Evolutionary conservation across 1,140 invertebrate species (phyloP).

Genomic region (Drosophila athabasca): DNA sequence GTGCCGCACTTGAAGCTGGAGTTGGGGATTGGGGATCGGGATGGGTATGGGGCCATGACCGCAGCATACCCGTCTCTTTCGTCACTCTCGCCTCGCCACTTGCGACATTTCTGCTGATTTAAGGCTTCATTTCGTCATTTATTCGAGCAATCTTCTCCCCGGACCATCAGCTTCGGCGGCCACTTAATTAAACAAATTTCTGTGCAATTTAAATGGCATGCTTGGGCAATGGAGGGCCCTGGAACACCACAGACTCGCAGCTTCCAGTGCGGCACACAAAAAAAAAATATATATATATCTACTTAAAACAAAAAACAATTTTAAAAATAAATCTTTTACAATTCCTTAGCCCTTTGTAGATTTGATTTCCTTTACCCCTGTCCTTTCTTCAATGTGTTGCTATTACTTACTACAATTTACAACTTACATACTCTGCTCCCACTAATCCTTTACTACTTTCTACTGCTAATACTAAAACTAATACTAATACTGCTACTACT

Average conservation of each 20-base stretch:
- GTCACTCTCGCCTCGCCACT: slow-evolving; percentile 20
- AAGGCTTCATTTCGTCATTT: slow-evolving; percentile 65
- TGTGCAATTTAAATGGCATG: slow-evolving; percentile 72
- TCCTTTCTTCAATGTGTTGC: slow-evolving; percentile 71
- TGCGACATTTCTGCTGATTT: slow-evolving; percentile 60
- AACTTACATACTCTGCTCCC: slow-evolving; percentile 35
- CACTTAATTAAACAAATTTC: slow-evolving; percentile 80
- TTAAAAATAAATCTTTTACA: slow-evolving; percentile 36
- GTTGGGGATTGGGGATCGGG: neutral
- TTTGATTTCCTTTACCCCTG: slow-evolving; percentile 39
- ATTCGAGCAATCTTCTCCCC: slow-evolving; percentile 64
- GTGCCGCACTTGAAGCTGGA: slow-evolving; percentile 64
- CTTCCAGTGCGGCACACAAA: slow-evolving; percentile 61
- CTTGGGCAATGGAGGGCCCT: slow-evolving; percentile 45
- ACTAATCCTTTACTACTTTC: slow-evolving; percentile 48
- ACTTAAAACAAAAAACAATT: slow-evolving; percentile 1
- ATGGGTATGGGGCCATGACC: slow-evolving; percentile 23
- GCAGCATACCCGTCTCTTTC: neutral
- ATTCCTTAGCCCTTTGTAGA: slow-evolving; percentile 52
- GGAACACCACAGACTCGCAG: slow-evolving; percentile 28
- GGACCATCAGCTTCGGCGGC: slow-evolving; percentile 47
- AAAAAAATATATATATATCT: slow-evolving; percentile 5
- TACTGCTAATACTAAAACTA: slow-evolving; percentile 59
- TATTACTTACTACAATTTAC: slow-evolving; percentile 51
- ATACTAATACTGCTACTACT: slow-evolving; percentile 23